Conservation (phyloP, 2,888 invertebrate species). For the Acleris sparsana region DNA sequence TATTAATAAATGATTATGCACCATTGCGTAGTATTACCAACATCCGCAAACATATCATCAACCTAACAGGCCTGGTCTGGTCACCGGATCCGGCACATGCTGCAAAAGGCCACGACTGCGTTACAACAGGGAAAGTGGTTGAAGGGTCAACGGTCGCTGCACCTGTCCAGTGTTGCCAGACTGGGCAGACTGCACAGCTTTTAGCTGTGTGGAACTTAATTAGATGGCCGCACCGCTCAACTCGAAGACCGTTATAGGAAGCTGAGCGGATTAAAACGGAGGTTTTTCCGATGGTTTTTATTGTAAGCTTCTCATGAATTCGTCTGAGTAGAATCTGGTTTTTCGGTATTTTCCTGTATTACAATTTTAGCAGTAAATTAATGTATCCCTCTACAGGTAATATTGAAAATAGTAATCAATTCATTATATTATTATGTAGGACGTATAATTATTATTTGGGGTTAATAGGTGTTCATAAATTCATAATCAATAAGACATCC, state of each 20-base stretch:
- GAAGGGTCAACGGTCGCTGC: conserved; percentile 51
- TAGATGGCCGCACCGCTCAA: background rate
- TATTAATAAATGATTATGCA: background rate
- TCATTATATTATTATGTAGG: no score
- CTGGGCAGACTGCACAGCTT: conserved; percentile 30
- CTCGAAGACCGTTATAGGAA: background rate
- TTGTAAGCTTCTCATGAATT: no score
- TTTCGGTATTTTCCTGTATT: no score
- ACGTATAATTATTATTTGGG: no score
- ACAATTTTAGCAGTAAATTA: no score
- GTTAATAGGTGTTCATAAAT: no score
- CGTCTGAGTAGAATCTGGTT: no score
- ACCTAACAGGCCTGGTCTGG: conserved; percentile 1
- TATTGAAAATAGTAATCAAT: no score
- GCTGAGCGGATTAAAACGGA: background rate
- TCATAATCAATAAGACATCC: no score
- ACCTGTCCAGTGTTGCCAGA: conserved; percentile 31
- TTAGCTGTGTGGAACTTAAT: conserved; percentile 8
- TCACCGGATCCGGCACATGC: conserved; percentile 41
- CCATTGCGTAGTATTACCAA: background rate
- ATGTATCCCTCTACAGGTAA: no score
- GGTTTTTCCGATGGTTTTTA: background rate
- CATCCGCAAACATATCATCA: background rate
- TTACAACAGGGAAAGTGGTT: conserved; percentile 53
- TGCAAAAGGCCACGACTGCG: conserved; percentile 58